Percentiles rank a stretch among this genome's conserved stretches.
phyloP scores from a whole-genome alignment of 1,140 invertebrate species.

The Mercenaria mercenaria region DNA sequence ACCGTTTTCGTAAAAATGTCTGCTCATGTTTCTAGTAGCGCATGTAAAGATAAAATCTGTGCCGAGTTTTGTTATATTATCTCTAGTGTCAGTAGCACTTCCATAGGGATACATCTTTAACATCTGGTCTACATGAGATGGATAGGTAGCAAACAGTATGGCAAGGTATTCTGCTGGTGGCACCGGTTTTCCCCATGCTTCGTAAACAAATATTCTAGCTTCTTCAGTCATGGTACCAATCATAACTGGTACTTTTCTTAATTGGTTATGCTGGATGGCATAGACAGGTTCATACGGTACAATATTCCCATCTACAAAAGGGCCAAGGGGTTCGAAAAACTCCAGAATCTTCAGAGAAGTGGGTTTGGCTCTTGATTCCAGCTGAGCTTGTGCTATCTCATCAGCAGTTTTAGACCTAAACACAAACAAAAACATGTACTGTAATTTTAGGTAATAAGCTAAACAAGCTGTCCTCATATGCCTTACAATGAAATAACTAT shows the following conservation, averaged over 20 bases:
- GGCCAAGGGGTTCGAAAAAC: conserved; percentile 75
- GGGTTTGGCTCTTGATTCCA: conserved; percentile 58
- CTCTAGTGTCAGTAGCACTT: conserved; percentile 66
- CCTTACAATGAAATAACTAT: too few relatives aligned
- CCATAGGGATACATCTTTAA: conserved; percentile 61
- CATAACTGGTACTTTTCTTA: conserved; percentile 68
- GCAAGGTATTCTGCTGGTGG: conserved; percentile 48
- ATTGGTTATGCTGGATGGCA: conserved; percentile 44
- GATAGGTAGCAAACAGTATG: conserved; percentile 66
- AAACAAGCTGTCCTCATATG: too few relatives aligned
- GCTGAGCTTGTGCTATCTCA: conserved; percentile 67
- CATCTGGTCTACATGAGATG: conserved; percentile 49
- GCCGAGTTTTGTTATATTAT: conserved; percentile 58
- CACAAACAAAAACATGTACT: neutral
- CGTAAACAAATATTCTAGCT: conserved; percentile 73
- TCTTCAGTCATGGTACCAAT: conserved; percentile 73
- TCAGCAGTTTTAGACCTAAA: conserved; percentile 65
- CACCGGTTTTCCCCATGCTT: conserved; percentile 68
- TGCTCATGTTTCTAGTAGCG: conserved; percentile 65
- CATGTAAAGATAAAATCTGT: conserved; percentile 76
- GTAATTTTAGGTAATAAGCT: too few relatives aligned
- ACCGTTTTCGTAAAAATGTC: conserved; percentile 41
- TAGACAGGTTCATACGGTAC: conserved; percentile 66
- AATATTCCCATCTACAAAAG: conserved; percentile 70
- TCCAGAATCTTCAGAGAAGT: conserved; percentile 74